phyloP scores from a whole-genome alignment of 2,113 vertebrate species.

The Heteronetta atricapilla region DNA sequence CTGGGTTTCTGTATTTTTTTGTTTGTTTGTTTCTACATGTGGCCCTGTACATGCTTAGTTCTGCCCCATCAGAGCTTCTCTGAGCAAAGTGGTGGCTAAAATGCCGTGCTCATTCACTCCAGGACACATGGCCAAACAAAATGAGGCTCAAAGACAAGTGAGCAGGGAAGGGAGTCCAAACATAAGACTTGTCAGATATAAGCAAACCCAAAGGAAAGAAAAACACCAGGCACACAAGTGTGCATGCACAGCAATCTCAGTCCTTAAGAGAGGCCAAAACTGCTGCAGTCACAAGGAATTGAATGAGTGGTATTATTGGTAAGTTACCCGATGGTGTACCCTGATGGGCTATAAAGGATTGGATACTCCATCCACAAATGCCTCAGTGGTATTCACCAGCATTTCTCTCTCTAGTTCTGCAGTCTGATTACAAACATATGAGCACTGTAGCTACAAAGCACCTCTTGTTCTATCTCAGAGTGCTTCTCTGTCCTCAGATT shows the following conservation, averaged over 20 bases:
- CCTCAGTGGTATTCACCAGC: neutral
- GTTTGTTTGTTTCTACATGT: neutral
- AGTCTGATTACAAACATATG: neutral
- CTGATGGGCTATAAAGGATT: neutral
- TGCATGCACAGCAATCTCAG: rapidly evolving
- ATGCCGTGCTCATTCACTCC: neutral
- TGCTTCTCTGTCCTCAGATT: neutral
- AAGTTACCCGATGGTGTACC: neutral
- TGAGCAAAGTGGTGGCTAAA: neutral
- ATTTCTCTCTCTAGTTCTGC: neutral
- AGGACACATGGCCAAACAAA: neutral
- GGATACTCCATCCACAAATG: neutral
- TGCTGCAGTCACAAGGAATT: neutral
- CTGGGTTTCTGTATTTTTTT: neutral
- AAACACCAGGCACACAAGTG: neutral
- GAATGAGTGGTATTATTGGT: neutral
- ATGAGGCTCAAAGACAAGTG: neutral
- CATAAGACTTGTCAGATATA: neutral
- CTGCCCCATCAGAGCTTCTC: neutral
- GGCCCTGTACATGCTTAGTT: neutral
- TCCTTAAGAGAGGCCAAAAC: neutral
- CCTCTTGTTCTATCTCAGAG: neutral
- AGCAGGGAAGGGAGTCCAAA: neutral
- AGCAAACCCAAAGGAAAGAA: neutral
- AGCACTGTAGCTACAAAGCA: neutral